Evolutionary conservation across 2,113 vertebrate genomes (phyloP), one percentile per base, ranked within the genome.

Genomic region (Seriola rivoliana): DNA sequence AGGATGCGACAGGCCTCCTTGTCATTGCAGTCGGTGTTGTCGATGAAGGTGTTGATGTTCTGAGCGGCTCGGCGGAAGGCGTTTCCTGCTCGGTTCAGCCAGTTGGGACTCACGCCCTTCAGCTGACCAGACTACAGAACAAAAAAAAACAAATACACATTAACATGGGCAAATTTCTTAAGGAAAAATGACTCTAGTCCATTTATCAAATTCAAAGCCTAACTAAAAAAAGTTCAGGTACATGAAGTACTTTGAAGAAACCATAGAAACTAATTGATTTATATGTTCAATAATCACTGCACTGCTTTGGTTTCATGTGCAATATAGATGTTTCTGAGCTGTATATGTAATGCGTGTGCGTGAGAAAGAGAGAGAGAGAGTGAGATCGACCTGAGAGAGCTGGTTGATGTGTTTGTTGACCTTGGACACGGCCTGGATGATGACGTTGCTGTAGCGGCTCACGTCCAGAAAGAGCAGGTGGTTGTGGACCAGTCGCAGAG

Each of bases 401-500:
- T 85, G 0, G 0, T 0, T 0, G 50, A 80, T 1, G 0, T 65
- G 93, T 0, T 0, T 8, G 55, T 69, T 25, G 60, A 98, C 10
- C 0, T 29, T 42, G 4, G 0, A 0, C 23, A 95, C 75, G 4
- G 92, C 89, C 0, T 1, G 29, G 0, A 71, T 68, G 40, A 99
- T 0, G 32, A 92, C 38, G 0, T 46, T 29, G 36, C 50, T 38
- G 11, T 99, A 99, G 42, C 82, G 86, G 1, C 80, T 86, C 4
- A 95, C 95, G 34, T 98, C 96, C 83, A 99, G 93, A 65, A 57
- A 88, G 54, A 99, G 89, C 65, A 96, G 89, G 42, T 95, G 93
- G 74, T 97, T 94, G 7, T 97, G 95, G 32, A 95, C 96, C 36
- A 99, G 90, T 11, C 95, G 94, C 8, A 99, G 91, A 1, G 96